A percentile compares a stretch with the other conserved stretches of the same genome.
phyloP scores from a whole-genome alignment of 30 jellyfish, hydroid and myxozoan species.

The Pelagia noctiluca region DNA sequence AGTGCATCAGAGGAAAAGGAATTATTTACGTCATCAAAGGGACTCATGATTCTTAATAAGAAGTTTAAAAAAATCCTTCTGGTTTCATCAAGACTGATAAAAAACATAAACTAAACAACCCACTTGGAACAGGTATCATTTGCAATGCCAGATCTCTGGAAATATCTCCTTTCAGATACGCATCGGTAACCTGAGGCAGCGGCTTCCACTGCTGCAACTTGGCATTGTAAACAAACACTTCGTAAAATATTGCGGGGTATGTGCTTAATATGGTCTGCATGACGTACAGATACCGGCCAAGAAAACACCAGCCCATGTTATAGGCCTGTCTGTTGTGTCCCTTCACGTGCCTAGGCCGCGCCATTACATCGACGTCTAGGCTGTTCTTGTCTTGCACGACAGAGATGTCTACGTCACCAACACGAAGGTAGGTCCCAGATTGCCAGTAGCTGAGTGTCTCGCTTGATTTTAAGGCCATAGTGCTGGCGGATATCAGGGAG shows the following conservation, averaged over 20 bases:
- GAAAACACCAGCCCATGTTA: constrained; percentile 90
- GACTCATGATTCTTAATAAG: no score
- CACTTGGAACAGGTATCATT: constrained; percentile 88
- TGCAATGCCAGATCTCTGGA: constrained; percentile 67
- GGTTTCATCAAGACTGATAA: no score
- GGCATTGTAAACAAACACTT: constrained; percentile 57
- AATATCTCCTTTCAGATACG: constrained; percentile 74
- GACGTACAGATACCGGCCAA: constrained; percentile 79
- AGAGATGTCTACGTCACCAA: constrained; percentile 91
- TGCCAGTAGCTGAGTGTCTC: constrained; percentile 98
- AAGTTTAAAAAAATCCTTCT: no score
- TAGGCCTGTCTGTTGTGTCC: constrained; percentile 94
- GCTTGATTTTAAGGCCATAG: constrained; percentile 74
- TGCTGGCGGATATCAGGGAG: constrained; percentile 84
- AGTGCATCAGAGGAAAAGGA: no score
- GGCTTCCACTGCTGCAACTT: constrained; percentile 70
- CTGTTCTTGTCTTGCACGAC: constrained; percentile 79
- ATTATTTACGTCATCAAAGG: no score
- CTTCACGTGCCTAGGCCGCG: constrained; percentile 77
- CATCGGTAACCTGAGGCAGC: constrained; percentile 81
- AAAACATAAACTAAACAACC: background rate
- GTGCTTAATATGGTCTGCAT: constrained; percentile 75
- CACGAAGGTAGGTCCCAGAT: constrained; percentile 89
- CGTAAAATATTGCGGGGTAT: constrained; percentile 90
- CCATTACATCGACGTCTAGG: constrained; percentile 78